phyloP scores from a whole-genome alignment of 23 tunicate species.

The Ascidia mentula region DNA sequence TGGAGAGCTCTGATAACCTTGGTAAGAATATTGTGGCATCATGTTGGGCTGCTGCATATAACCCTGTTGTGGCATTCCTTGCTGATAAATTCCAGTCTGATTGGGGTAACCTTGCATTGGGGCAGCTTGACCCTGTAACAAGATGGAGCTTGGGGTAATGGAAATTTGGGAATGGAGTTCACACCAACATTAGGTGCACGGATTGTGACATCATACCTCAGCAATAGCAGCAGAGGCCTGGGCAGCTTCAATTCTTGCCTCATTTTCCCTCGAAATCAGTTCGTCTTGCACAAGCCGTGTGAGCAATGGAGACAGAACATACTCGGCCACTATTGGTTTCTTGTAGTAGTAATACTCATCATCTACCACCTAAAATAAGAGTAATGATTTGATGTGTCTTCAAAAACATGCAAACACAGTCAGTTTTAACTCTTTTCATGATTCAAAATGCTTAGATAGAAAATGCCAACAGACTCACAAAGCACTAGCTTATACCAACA shows the following conservation, averaged over 20 bases:
- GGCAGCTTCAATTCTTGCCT: conserved; percentile 22
- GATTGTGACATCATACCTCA: background rate
- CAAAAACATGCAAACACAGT: too few species aligned
- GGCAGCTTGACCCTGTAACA: background rate
- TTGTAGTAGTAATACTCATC: conserved; percentile 89
- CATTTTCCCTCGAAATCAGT: conserved; percentile 30
- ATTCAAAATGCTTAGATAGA: too few species aligned
- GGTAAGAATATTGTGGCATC: conserved; percentile 26
- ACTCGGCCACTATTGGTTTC: conserved; percentile 33
- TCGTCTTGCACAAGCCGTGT: conserved; percentile 44
- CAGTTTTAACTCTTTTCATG: too few species aligned
- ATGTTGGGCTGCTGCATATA: conserved; percentile 20
- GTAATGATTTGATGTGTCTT: too few species aligned
- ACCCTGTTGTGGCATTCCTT: background rate
- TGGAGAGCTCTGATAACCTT: conserved; percentile 35
- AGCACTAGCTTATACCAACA: too few species aligned
- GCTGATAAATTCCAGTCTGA: background rate
- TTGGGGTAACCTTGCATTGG: conserved; percentile 10
- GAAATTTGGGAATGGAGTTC: background rate
- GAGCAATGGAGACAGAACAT: conserved; percentile 52
- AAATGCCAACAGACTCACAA: too few species aligned
- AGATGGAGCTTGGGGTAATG: background rate
- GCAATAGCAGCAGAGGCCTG: conserved; percentile 6
- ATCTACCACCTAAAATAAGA: conserved; percentile 97
- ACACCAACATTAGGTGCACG: background rate